Conservation (phyloP, 2,113 vertebrate genomes). For the Theristicus caerulescens region DNA sequence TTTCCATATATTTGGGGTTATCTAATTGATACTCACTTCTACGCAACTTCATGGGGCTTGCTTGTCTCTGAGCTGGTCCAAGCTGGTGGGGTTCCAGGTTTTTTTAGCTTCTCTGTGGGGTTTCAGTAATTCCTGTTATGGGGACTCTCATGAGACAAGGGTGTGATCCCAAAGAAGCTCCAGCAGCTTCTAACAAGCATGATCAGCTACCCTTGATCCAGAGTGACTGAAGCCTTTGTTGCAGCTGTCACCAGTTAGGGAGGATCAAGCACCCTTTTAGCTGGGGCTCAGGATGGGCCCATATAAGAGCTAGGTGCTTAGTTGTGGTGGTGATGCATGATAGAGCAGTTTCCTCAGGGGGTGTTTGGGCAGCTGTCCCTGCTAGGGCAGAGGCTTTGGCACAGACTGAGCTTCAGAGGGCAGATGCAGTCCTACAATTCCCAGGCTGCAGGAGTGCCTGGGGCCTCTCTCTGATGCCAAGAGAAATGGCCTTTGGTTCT, state of each 20-base stretch:
- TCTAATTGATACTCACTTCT: neutral
- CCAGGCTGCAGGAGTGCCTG: neutral
- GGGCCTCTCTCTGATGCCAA: neutral
- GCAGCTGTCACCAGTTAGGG: neutral
- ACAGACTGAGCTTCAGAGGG: neutral
- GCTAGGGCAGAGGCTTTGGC: neutral
- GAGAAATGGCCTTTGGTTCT: neutral
- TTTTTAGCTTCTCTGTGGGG: neutral
- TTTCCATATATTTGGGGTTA: neutral
- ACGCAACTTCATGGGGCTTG: neutral
- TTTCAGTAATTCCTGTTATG: neutral
- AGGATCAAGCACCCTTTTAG: neutral
- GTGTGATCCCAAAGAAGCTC: neutral
- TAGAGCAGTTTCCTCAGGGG: fast-evolving
- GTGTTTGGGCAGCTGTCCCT: neutral
- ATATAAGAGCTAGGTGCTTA: neutral
- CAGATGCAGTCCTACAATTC: neutral
- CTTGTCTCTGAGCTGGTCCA: neutral
- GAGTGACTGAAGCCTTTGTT: neutral
- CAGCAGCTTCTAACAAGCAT: neutral
- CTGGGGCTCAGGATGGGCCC: fast-evolving
- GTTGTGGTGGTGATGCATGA: fast-evolving
- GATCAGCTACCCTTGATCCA: neutral
- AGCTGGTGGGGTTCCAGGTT: neutral
- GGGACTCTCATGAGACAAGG: neutral